These are phyloP conservation scores for Apis florea DNA, from an alignment of 1,140 invertebrate species.

Conservation along the genomic window DNA sequence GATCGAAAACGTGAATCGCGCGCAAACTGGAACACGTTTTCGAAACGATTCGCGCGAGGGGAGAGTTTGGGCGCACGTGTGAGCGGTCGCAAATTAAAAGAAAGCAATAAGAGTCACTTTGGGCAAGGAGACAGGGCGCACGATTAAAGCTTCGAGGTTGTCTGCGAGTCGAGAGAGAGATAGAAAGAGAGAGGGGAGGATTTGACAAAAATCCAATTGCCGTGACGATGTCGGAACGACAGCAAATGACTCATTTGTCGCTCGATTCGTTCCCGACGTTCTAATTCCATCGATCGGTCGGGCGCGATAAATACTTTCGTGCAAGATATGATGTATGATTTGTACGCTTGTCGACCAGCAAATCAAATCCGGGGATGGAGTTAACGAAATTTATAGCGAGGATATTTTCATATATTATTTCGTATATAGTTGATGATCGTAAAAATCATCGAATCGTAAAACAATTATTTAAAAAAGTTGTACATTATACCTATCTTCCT, in stretches of 20 bases:
- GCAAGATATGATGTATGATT: background rate
- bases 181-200: background rate
- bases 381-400: no score
- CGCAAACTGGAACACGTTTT: background rate
- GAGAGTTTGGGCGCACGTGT: conserved; percentile 40
- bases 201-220: conserved; percentile 47
- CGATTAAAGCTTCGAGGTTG: conserved; percentile 40
- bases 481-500: no score
- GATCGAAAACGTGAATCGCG: conserved; percentile 34
- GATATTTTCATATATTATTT: no score
- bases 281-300: conserved; percentile 18
- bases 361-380: background rate
- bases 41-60: conserved; percentile 17
- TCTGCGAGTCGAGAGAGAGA: background rate
- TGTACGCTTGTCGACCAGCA: background rate
- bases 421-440: no score
- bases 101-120: conserved; percentile 63
- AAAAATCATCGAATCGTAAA: no score
- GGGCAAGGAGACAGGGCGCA: conserved; percentile 33
- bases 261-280: conserved; percentile 27
- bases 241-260: conserved; percentile 45
- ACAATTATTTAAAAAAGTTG: no score
- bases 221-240: background rate
- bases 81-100: conserved; percentile 63
- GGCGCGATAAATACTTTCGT: background rate